Percentiles rank a stretch among this genome's conserved stretches.
Conservation (phyloP, 2,113 vertebrate species). For the Caloenas nicobarica region DNA sequence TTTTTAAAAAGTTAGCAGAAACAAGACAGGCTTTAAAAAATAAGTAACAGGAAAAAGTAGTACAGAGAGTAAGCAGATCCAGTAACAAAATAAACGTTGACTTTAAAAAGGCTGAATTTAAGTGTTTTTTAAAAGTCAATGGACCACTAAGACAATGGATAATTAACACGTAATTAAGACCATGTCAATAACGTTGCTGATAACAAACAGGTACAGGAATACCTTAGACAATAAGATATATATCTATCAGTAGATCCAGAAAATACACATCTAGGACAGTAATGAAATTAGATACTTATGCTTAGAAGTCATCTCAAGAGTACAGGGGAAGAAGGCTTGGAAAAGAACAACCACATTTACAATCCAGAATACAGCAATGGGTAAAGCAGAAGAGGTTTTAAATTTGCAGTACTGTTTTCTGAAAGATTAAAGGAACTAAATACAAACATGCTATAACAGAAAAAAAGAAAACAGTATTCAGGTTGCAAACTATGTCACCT, state of each 20-base stretch:
- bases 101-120: neutral
- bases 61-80: neutral
- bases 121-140: neutral
- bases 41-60: neutral
- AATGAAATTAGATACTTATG: neutral
- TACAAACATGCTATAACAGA: neutral
- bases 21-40: slow-evolving; percentile 16
- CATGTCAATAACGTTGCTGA: neutral
- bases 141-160: neutral
- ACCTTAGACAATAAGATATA: neutral
- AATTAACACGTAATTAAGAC: slow-evolving; percentile 23
- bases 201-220: slow-evolving; percentile 27
- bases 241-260: neutral
- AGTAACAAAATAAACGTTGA: neutral
- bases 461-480: neutral
- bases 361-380: neutral
- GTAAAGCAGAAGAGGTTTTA: neutral
- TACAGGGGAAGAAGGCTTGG: neutral
- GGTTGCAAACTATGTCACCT: neutral
- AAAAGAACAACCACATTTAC: neutral
- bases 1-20: neutral
- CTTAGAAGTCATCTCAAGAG: neutral
- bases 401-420: neutral
- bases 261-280: neutral
- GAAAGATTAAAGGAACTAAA: neutral